A percentile compares a stretch with the other conserved stretches of the same genome.
These are phyloP conservation scores for Semnornis frantzii DNA, from an alignment of 2,113 vertebrate species.

Conservation along the genomic window DNA sequence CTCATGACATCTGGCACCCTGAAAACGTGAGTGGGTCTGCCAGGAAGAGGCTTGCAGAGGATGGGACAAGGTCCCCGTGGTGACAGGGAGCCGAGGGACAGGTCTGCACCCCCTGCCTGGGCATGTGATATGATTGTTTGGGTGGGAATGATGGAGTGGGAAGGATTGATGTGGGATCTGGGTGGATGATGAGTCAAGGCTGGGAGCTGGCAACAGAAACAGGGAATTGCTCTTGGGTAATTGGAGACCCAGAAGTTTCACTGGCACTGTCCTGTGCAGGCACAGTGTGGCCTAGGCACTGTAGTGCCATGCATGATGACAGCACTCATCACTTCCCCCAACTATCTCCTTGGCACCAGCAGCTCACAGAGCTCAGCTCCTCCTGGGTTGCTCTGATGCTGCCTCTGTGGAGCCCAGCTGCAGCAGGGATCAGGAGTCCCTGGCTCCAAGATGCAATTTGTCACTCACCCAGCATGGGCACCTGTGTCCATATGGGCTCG, in stretches of 20 bases:
- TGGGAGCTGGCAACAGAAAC: background rate
- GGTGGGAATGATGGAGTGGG: background rate
- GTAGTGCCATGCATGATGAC: fast-evolving
- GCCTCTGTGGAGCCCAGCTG: background rate
- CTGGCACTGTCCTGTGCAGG: fast-evolving
- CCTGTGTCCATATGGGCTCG: fast-evolving
- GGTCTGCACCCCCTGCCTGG: background rate
- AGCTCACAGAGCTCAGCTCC: background rate
- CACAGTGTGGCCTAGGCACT: background rate
- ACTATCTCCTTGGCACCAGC: background rate
- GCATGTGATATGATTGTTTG: fast-evolving
- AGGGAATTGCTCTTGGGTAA: background rate
- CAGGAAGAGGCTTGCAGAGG: background rate
- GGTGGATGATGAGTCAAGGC: background rate
- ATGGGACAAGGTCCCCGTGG: fast-evolving
- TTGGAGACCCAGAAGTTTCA: background rate
- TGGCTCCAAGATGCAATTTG: background rate
- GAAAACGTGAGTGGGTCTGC: constrained; percentile 85
- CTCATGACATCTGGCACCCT: constrained; percentile 97
- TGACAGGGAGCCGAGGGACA: background rate
- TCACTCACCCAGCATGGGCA: background rate
- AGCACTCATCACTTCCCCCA: fast-evolving
- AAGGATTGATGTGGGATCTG: background rate
- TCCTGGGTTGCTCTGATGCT: background rate
- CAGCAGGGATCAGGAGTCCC: no score